Conservation (phyloP, 1,140 invertebrate species). For the Helicorthomorpha holstii region DNA sequence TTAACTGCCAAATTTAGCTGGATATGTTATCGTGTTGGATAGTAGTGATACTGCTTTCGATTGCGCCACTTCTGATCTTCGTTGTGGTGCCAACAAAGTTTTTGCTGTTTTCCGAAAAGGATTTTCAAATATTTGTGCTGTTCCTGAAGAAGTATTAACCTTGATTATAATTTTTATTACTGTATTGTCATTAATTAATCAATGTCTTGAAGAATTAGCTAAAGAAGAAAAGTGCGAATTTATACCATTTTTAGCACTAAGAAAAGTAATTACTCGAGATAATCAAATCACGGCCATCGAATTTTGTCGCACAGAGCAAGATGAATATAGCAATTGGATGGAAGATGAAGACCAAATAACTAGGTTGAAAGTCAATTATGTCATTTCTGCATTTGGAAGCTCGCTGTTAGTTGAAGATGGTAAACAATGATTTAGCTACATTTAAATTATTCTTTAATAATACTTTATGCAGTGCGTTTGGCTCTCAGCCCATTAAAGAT, state of each 20-base stretch:
- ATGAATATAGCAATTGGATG: conserved; percentile 55
- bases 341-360: conserved; percentile 61
- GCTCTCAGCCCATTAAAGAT: no score
- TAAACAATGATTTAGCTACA: no score
- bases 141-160: conserved; percentile 83
- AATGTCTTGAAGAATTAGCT: conserved; percentile 69
- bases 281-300: conserved; percentile 44
- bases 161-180: no score
- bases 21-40: no score
- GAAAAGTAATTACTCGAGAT: conserved; percentile 56
- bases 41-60: conserved; percentile 98
- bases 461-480: no score
- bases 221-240: conserved; percentile 94
- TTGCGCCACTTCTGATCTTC: conserved; percentile 87
- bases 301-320: conserved; percentile 34
- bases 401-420: no score
- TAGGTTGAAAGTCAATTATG: conserved; percentile 70
- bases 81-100: conserved; percentile 82
- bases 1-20: no score
- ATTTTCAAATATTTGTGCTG: conserved; percentile 82
- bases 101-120: conserved; percentile 83
- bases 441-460: no score
- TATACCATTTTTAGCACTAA: conserved; percentile 77
- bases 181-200: conserved; percentile 7
- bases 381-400: no score